A percentile compares a stretch with the other conserved stretches of the same genome.
Conservation (phyloP, 2,888 invertebrate species). For the Eurois occulta region DNA sequence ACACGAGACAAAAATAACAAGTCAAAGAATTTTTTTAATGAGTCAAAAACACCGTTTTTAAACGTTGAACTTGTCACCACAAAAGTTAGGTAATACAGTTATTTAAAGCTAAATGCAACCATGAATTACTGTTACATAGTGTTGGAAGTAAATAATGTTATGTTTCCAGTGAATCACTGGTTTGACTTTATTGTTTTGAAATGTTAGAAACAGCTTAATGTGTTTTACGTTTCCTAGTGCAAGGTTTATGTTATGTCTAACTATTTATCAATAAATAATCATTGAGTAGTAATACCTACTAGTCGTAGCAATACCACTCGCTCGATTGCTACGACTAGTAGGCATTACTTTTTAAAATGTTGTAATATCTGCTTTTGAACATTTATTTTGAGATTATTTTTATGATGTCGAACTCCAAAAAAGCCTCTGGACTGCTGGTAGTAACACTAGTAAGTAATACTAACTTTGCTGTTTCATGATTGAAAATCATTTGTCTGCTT, state of each 20-base stretch:
- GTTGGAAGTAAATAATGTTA: constrained; percentile 6
- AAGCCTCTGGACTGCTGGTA: neutral
- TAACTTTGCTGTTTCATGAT: neutral
- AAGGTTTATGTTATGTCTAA: constrained; percentile 3
- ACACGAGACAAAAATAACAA: neutral
- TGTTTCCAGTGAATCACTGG: constrained; percentile 18
- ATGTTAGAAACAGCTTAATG: neutral
- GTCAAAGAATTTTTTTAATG: neutral
- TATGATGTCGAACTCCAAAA: neutral
- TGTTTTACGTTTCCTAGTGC: neutral
- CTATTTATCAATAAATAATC: neutral
- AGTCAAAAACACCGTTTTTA: neutral
- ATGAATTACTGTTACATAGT: constrained; percentile 21
- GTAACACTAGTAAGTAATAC: neutral
- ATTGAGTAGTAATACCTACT: no score
- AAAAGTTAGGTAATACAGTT: constrained; percentile 12
- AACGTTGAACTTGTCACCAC: constrained; percentile 1
- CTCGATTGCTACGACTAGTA: neutral
- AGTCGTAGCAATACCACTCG: no score
- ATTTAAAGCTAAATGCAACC: constrained; percentile 23
- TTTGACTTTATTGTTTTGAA: constrained; percentile 31
- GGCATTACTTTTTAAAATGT: neutral
- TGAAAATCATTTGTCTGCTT: neutral
- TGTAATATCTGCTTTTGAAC: neutral
- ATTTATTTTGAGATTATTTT: neutral